Evolutionary conservation across 2,113 vertebrate genomes (phyloP).

Genomic region (Platycercus adscitus): DNA sequence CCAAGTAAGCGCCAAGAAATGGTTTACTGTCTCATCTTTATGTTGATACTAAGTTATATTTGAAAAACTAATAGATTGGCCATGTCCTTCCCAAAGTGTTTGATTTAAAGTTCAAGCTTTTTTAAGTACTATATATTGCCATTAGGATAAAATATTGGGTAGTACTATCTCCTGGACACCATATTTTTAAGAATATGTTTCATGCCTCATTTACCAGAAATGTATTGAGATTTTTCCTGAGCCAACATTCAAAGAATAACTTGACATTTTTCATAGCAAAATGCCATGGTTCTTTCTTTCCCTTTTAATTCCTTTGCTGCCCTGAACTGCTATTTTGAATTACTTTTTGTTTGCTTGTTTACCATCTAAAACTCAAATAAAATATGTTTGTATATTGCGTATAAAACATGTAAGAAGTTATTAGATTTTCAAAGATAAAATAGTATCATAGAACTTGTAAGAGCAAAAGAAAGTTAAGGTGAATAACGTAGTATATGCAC

Average conservation of each 20-base stretch:
- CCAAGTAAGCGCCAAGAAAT: neutral
- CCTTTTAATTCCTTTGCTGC: neutral
- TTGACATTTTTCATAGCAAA: slow-evolving; percentile 36
- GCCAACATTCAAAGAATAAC: slow-evolving; percentile 57
- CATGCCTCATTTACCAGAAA: slow-evolving; percentile 65
- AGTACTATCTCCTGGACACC: slow-evolving; percentile 19
- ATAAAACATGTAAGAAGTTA: neutral
- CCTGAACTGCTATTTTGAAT: neutral
- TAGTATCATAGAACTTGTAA: neutral
- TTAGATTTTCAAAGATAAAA: neutral
- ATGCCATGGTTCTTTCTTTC: neutral
- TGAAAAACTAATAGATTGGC: neutral
- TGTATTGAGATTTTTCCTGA: slow-evolving; percentile 60
- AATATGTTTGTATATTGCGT: neutral
- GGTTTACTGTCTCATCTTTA: neutral
- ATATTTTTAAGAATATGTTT: slow-evolving; percentile 61
- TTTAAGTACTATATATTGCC: slow-evolving; percentile 12
- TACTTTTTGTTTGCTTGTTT: neutral
- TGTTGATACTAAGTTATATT: neutral
- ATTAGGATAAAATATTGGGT: slow-evolving; percentile 60
- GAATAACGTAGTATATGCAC: neutral
- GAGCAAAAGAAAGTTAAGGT: neutral
- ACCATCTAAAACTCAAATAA: neutral
- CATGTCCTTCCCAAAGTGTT: neutral
- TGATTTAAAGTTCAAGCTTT: slow-evolving; percentile 65